Evolutionary conservation across 2,797 vertebrate species (phyloP).

Genomic region (Limnodromus scolopaceus): DNA sequence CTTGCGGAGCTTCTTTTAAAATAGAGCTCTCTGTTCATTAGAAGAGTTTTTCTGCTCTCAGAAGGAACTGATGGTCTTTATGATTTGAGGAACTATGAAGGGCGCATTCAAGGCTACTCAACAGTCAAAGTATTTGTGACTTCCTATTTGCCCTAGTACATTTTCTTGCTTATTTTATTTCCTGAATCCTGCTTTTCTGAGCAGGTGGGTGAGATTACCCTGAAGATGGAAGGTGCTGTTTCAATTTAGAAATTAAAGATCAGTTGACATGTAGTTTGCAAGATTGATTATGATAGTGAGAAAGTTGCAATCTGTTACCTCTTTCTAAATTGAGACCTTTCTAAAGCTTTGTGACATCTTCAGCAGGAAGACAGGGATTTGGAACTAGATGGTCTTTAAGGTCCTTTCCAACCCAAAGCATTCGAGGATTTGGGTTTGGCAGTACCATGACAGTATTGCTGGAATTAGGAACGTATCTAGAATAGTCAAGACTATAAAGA

Average conservation of each 20-base stretch:
- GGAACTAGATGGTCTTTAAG: too few relatives aligned
- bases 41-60: background rate
- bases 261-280: background rate
- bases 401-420: too few relatives aligned
- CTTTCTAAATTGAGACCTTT: background rate
- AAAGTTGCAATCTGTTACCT: background rate
- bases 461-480: background rate
- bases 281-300: background rate
- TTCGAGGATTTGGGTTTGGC: too few relatives aligned
- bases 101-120: background rate
- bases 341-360: background rate
- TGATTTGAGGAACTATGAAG: background rate
- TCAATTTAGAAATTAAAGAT: background rate
- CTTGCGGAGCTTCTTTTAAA: background rate
- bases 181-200: background rate
- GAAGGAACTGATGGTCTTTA: background rate
- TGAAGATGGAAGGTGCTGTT: background rate
- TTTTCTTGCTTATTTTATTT: background rate
- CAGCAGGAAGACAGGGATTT: background rate
- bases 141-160: background rate
- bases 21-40: background rate
- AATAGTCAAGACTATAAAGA: background rate
- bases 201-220: background rate
- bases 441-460: background rate
- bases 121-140: background rate